A percentile compares a stretch with the other conserved stretches of the same genome.
Evolutionary conservation across 2,113 vertebrate species (phyloP).

Genomic region (Tachysurus fulvidraco): DNA sequence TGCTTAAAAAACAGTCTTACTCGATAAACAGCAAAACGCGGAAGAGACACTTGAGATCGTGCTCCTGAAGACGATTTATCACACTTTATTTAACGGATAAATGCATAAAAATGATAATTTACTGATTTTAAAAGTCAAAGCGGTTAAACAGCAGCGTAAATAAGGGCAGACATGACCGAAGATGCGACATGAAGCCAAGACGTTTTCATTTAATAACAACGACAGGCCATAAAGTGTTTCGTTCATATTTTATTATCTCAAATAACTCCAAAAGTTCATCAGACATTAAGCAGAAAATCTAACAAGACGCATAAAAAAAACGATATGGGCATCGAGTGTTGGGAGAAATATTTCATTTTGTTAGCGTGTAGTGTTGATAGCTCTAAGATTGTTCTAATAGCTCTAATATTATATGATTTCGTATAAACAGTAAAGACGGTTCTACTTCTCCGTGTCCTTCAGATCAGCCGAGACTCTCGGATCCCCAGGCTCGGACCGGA

Average conservation of each 20-base stretch:
- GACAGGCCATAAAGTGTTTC: constrained; percentile 40
- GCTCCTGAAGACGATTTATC: background rate
- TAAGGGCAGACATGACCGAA: no score
- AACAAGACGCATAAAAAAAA: background rate
- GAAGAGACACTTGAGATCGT: background rate
- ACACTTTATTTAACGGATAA: background rate
- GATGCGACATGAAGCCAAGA: background rate
- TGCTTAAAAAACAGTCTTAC: background rate
- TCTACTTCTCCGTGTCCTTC: background rate
- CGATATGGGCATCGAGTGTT: no score
- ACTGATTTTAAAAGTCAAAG: background rate
- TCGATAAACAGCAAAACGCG: background rate
- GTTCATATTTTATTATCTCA: constrained; percentile 65
- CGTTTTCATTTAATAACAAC: constrained; percentile 51
- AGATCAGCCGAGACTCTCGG: constrained; percentile 57
- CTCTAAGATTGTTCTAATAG: background rate
- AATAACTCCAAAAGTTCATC: constrained; percentile 48
- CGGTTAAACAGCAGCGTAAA: background rate
- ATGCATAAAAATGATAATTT: background rate
- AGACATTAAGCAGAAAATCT: constrained; percentile 20
- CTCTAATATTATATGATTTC: background rate
- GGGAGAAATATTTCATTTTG: background rate
- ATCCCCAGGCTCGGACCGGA: constrained; percentile 6
- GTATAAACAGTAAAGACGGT: background rate
- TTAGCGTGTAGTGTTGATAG: background rate